Conservation (phyloP, 2,888 invertebrate genomes). For the Cryptosula pallasiana region DNA sequence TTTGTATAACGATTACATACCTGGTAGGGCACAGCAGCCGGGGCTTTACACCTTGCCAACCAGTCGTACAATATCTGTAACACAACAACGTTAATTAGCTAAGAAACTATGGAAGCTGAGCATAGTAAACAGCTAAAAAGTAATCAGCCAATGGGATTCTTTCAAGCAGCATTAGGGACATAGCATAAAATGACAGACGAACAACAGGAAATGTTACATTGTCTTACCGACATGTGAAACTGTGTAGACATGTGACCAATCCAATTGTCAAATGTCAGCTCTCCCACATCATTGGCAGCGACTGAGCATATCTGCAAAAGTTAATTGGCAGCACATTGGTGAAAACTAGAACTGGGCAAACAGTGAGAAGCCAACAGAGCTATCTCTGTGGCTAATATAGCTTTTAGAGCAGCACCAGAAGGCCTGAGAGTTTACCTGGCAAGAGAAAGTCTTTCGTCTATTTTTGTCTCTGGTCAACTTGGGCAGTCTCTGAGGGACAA, state of each 20-base stretch:
- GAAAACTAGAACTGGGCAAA: too few species aligned
- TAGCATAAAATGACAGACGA: too few species aligned
- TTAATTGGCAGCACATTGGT: too few species aligned
- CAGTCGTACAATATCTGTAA: conserved; percentile 17
- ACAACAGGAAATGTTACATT: background rate
- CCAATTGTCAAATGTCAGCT: conserved; percentile 18
- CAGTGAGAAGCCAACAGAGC: too few species aligned
- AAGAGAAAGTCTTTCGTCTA: conserved; percentile 7
- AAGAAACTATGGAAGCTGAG: too few species aligned
- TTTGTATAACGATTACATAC: too few species aligned
- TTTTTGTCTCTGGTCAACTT: conserved; percentile 15
- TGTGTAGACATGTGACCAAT: conserved; percentile 7
- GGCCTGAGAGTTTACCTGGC: conserved; percentile 3
- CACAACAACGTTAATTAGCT: too few species aligned
- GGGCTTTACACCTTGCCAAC: conserved; percentile 18
- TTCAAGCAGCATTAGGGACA: too few species aligned
- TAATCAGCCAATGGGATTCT: too few species aligned
- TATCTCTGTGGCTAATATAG: too few species aligned
- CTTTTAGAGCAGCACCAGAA: too few species aligned
- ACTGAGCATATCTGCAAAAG: background rate
- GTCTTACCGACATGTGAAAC: conserved; percentile 21
- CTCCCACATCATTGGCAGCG: conserved; percentile 17
- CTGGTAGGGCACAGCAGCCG: conserved; percentile 5
- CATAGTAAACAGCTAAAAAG: too few species aligned
- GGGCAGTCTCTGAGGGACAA: conserved; percentile 7